Conservation (phyloP, 2,888 invertebrate species). For the Lycia hirtaria region DNA sequence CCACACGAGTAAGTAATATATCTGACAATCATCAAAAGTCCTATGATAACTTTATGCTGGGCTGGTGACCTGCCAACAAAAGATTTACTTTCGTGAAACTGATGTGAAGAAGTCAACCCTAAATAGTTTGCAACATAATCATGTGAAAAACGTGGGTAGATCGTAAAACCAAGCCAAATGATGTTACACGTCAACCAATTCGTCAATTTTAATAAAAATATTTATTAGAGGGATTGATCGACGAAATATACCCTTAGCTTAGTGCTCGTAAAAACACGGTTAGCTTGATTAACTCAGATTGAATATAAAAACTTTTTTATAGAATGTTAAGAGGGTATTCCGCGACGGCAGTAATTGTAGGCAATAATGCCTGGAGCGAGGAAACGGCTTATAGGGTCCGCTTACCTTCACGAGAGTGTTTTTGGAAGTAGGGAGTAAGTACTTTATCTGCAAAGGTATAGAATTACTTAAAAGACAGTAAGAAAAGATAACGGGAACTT, state of each 20-base stretch:
- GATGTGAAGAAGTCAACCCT: too few relatives aligned
- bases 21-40: too few relatives aligned
- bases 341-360: neutral
- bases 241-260: conserved; percentile 10
- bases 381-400: neutral
- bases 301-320: conserved; percentile 32
- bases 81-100: too few relatives aligned
- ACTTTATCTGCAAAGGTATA: neutral
- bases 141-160: neutral
- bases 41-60: too few relatives aligned
- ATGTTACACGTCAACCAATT: conserved; percentile 4
- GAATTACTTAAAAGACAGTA: neutral
- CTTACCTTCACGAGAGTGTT: conserved; percentile 10
- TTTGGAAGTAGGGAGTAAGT: conserved; percentile 8
- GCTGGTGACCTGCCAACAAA: too few relatives aligned
- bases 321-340: conserved; percentile 19
- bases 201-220: conserved; percentile 13
- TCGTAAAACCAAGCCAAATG: conserved; percentile 1
- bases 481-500: too few relatives aligned
- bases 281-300: conserved; percentile 27
- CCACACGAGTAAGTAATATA: too few relatives aligned
- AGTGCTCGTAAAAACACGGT: conserved; percentile 16
- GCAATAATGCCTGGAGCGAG: conserved; percentile 1
- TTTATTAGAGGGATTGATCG: conserved; percentile 9
- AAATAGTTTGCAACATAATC: neutral